Evolutionary conservation across 2,888 invertebrate species (phyloP), one percentile per base, ranked within the genome.

Genomic region (Ormyrus nitidulus): DNA sequence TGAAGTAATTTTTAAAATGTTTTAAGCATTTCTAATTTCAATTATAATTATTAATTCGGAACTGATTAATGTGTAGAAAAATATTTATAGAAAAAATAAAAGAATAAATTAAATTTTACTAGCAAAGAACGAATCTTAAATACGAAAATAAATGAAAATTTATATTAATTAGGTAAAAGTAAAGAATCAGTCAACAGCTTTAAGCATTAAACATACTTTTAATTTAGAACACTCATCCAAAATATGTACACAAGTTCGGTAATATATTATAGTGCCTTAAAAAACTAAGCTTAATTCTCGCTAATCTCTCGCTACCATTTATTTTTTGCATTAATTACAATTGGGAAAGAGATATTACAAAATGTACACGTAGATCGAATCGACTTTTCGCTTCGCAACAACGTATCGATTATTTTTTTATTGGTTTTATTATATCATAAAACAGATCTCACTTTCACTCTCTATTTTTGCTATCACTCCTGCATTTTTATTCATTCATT

Each of bases 171-270:
- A 34, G 34, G 4, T 34, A 34, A 34, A 34, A 34, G 34, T 34
- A 34, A 34, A 34, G 4, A 34, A 34, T 34, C 34, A 58, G 49
- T 76, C 61, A 81, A 82, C 75, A 77, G 74, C 70, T 73, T 79
- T 86, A 86, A 88, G 89, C 89, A 87, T 88, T 89, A 85, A 87
- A 87, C 84, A 86, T 89, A 85, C 83, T 89, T 90, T 89, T 89
- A 89, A 89, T 90, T 90, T 89, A 89, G 87, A 89, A 88, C 88
- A 89, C 89, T 88, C 89, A 87, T 89, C 88, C 86, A 87, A 89
- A 88, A 86, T 90, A 90, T 90, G 84, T 90, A 90, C 89, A 89
- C 81, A 84, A 86, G 84, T 85, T 88, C 83, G 83, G 84, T 86
- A 82, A 88, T 88, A 88, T 88, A 87, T 87, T 88, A 89, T 87